Percentiles rank a stretch among this genome's conserved stretches.
These are phyloP conservation scores for Myiagra hebetior DNA, from an alignment of 2,113 vertebrate genomes.

Conservation along the genomic window DNA sequence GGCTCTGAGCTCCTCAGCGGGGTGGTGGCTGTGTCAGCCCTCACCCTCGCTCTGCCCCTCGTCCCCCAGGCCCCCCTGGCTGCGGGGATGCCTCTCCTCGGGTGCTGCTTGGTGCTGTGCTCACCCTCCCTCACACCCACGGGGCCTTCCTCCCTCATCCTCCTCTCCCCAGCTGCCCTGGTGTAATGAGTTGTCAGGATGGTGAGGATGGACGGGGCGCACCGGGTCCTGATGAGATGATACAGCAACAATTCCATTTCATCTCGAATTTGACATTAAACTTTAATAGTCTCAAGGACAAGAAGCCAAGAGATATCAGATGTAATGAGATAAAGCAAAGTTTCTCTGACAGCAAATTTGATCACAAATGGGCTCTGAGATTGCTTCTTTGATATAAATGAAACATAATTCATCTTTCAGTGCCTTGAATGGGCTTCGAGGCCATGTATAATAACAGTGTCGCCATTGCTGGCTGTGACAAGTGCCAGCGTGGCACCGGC, in stretches of 20 bases:
- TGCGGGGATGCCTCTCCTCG: fast-evolving
- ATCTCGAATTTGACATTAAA: conserved; percentile 82
- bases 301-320: conserved; percentile 83
- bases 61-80: fast-evolving
- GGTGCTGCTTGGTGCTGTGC: neutral
- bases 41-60: fast-evolving
- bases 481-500: conserved; percentile 26
- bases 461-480: conserved; percentile 62
- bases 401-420: conserved; percentile 84
- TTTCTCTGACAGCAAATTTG: conserved; percentile 85
- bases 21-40: neutral
- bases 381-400: conserved; percentile 85
- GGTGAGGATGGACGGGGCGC: conserved; percentile 66
- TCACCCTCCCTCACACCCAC: neutral
- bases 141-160: neutral
- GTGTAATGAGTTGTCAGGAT: conserved; percentile 75
- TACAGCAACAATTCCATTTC: conserved; percentile 81
- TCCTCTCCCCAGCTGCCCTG: neutral
- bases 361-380: conserved; percentile 83
- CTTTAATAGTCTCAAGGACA: conserved; percentile 85
- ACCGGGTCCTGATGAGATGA: conserved; percentile 74
- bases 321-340: conserved; percentile 84
- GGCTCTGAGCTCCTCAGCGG: fast-evolving
- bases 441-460: conserved; percentile 69
- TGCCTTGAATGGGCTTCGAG: conserved; percentile 69